These are phyloP conservation scores for Chrysotoxum bicinctum DNA, from an alignment of 2,888 invertebrate genomes.

Conservation along the genomic window DNA sequence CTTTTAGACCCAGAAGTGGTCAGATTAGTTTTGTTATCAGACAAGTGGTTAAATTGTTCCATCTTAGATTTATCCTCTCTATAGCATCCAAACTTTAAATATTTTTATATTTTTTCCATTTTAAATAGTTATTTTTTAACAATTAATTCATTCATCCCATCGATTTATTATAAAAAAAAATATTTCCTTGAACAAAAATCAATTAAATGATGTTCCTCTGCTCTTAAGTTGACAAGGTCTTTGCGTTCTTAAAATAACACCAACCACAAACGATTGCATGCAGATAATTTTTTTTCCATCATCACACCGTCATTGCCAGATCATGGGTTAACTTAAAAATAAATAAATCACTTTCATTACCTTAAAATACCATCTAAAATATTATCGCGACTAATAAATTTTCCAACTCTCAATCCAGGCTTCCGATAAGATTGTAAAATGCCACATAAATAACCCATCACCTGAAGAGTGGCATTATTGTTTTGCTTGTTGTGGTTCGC, in stretches of 20 bases:
- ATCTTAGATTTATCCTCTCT: too few relatives aligned
- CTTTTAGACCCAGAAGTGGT: too few relatives aligned
- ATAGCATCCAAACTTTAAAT: too few relatives aligned
- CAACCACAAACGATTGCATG: neutral
- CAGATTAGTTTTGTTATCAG: too few relatives aligned
- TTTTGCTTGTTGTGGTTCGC: constrained; percentile 13
- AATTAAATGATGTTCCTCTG: too few relatives aligned
- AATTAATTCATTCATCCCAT: too few relatives aligned
- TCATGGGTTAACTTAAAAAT: neutral
- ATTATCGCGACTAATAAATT: constrained; percentile 55
- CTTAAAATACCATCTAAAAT: constrained; percentile 8
- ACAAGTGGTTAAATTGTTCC: too few relatives aligned
- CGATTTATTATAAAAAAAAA: too few relatives aligned
- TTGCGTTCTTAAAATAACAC: neutral
- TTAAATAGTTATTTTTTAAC: too few relatives aligned
- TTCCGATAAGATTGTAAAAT: constrained; percentile 49
- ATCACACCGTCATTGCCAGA: neutral
- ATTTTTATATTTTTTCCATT: too few relatives aligned
- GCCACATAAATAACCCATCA: constrained; percentile 57
- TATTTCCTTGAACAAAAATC: too few relatives aligned
- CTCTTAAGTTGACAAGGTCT: neutral
- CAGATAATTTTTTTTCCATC: neutral
- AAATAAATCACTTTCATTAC: constrained; percentile 46
- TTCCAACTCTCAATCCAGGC: constrained; percentile 44
- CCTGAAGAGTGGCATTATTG: constrained; percentile 30